Evolutionary conservation across 2,797 vertebrate species (phyloP).

Genomic region (Hydrophis major): DNA sequence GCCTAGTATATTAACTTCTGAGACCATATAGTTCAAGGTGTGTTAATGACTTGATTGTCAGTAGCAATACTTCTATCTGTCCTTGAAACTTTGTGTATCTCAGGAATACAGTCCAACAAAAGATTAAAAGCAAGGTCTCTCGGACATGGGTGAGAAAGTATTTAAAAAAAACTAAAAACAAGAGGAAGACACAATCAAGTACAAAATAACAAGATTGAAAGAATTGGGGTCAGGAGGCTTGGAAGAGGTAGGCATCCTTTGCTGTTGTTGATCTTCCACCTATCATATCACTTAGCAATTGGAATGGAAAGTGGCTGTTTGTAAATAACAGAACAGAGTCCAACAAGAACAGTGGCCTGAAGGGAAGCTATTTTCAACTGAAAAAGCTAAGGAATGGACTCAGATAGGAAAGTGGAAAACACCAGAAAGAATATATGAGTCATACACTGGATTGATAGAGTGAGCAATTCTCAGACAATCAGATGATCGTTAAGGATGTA

Average conservation of each 20-base stretch:
- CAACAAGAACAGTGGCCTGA: constrained; percentile 12
- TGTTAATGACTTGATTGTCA: constrained; percentile 13
- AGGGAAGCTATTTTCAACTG: constrained; percentile 17
- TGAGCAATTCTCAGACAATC: background rate
- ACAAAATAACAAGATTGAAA: constrained; percentile 21
- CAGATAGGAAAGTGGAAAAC: background rate
- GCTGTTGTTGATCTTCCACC: constrained; percentile 30
- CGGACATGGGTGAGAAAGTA: constrained; percentile 29
- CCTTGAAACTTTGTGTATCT: background rate
- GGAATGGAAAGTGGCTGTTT: constrained; percentile 1
- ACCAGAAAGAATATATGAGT: background rate
- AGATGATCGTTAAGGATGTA: rapidly evolving
- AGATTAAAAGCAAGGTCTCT: constrained; percentile 39
- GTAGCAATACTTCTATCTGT: constrained; percentile 3
- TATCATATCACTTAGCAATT: constrained; percentile 10
- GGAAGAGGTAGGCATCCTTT: constrained; percentile 31
- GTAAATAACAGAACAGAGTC: constrained; percentile 39
- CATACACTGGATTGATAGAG: background rate
- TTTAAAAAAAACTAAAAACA: constrained; percentile 14
- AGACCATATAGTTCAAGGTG: constrained; percentile 24
- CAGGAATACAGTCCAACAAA: background rate
- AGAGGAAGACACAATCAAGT: background rate
- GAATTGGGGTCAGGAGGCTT: background rate
- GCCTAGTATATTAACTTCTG: background rate
- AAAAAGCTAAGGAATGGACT: background rate